phyloP scores from a whole-genome alignment of 1,140 invertebrate genomes.

The Aphelinus certus region DNA sequence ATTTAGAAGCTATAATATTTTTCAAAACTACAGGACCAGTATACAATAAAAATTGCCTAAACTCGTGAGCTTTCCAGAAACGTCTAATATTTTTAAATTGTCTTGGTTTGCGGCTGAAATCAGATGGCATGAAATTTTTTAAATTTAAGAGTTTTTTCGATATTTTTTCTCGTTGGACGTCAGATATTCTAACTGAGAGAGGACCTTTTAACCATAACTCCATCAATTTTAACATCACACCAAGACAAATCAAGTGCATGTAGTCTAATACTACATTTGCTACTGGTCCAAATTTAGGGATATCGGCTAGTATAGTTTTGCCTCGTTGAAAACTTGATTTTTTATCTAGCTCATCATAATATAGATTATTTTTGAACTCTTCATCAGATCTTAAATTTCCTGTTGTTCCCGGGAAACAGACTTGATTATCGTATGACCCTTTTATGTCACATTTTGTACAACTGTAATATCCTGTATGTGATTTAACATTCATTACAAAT shows the following conservation, averaged over 20 bases:
- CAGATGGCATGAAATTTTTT: constrained; percentile 46
- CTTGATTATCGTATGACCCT: constrained; percentile 4
- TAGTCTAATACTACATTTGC: background rate
- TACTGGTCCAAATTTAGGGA: constrained; percentile 34
- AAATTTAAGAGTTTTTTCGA: constrained; percentile 9
- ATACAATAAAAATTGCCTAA: constrained; percentile 61
- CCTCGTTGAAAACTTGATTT: background rate
- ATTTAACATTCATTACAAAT: constrained; percentile 43
- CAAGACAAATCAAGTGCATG: constrained; percentile 27
- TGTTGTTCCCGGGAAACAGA: constrained; percentile 27
- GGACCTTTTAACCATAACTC: constrained; percentile 46
- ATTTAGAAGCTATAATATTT: constrained; percentile 7
- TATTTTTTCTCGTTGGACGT: constrained; percentile 17
- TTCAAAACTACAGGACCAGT: constrained; percentile 38
- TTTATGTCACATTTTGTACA: constrained; percentile 43
- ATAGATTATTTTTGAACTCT: constrained; percentile 17
- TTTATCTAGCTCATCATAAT: constrained; percentile 27
- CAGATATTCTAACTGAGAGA: constrained; percentile 30
- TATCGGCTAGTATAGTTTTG: constrained; percentile 26
- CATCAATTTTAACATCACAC: constrained; percentile 50
- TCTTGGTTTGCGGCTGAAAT: constrained; percentile 60
- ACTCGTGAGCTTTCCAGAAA: constrained; percentile 64
- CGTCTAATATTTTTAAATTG: constrained; percentile 50
- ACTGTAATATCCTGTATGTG: constrained; percentile 40
- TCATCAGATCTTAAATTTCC: constrained; percentile 27